Percentiles rank a stretch among this genome's conserved stretches.
These are phyloP conservation scores for Malthinus flaveolus DNA, from an alignment of 2,888 invertebrate species.

Conservation along the genomic window DNA sequence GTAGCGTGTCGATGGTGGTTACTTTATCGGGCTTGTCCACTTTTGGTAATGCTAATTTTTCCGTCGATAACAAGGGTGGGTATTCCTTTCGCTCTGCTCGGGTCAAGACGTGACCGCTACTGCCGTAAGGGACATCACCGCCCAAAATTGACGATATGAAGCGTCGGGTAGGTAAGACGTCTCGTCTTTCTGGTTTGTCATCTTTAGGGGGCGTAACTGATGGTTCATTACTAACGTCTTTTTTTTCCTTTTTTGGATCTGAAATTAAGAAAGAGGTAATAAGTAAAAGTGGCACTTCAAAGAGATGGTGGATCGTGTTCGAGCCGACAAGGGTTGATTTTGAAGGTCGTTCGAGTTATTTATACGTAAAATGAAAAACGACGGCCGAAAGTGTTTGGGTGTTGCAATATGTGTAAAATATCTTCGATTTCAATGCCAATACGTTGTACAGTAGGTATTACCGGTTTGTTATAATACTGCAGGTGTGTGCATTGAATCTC, in stretches of 20 bases:
- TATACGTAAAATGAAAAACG: no score
- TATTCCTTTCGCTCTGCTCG: conserved; percentile 82
- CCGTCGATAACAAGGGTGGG: conserved; percentile 60
- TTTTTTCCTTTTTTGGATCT: conserved; percentile 20
- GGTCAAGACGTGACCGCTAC: conserved; percentile 76
- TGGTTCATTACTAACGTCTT: conserved; percentile 20
- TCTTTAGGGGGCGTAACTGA: conserved; percentile 18
- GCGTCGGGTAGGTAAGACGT: conserved; percentile 59
- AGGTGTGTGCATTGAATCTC: conserved; percentile 29
- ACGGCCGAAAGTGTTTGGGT: not conserved
- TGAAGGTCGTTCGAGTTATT: no score
- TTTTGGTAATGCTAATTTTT: conserved; percentile 67
- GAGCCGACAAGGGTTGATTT: no score
- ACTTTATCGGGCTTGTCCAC: conserved; percentile 60
- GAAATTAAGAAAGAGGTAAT: not conserved
- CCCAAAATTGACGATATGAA: conserved; percentile 82
- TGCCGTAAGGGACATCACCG: conserved; percentile 81
- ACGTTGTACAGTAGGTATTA: conserved; percentile 7
- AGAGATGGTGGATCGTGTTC: not conserved
- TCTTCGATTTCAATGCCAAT: conserved; percentile 18
- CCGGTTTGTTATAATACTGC: conserved; percentile 29
- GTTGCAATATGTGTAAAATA: conserved; percentile 1
- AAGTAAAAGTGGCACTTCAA: not conserved
- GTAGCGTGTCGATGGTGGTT: conserved; percentile 46
- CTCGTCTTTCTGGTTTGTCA: conserved; percentile 39